A percentile compares a stretch with the other conserved stretches of the same genome.
phyloP scores from a whole-genome alignment of 1,140 invertebrate species.

The Apis mellifera region Amel_HAv3.1 CM009936.2:3834001-3834500 shows the following conservation, averaged over 20 bases:
- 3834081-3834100: too few relatives aligned
- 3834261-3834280: neutral
- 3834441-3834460: neutral
- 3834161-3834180: too few relatives aligned
- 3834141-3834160: too few relatives aligned
- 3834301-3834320: slow-evolving; percentile 13
- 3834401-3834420: slow-evolving; percentile 23
- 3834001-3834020: too few relatives aligned
- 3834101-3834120: too few relatives aligned
- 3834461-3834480: slow-evolving; percentile 34
- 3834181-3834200: too few relatives aligned
- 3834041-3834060: too few relatives aligned
- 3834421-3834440: neutral
- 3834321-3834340: slow-evolving; percentile 27
- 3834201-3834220: neutral
- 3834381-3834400: neutral
- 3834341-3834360: neutral
- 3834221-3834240: too few relatives aligned
- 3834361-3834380: slow-evolving; percentile 13
- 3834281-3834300: neutral
- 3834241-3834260: neutral
- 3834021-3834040: too few relatives aligned
- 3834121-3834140: too few relatives aligned
- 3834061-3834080: too few relatives aligned
- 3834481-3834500: slow-evolving; percentile 32